Evolutionary conservation across 2,888 invertebrate genomes (phyloP).

Genomic region (Drosophila lutescens): DNA sequence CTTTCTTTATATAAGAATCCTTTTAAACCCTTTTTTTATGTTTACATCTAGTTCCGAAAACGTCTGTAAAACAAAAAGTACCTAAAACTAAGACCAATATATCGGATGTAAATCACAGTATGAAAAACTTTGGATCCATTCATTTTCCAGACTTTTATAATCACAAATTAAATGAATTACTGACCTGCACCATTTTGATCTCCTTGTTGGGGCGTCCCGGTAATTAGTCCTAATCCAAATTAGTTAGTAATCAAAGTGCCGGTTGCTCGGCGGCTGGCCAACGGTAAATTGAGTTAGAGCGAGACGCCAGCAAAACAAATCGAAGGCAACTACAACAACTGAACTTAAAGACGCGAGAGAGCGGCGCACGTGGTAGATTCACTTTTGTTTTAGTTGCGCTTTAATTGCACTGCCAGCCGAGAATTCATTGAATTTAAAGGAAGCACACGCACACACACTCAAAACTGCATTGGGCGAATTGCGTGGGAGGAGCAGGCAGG

Average conservation of each 20-base stretch:
- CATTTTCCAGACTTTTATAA: too few relatives aligned
- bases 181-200: conserved; percentile 79
- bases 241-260: conserved; percentile 27
- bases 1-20: too few relatives aligned
- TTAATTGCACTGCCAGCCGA: conserved; percentile 18
- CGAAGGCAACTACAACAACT: conserved; percentile 39
- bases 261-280: conserved; percentile 32
- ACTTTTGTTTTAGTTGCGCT: conserved; percentile 62
- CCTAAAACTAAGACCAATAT: too few relatives aligned
- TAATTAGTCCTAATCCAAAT: conserved; percentile 50
- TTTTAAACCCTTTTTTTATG: too few relatives aligned
- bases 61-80: too few relatives aligned
- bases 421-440: conserved; percentile 38
- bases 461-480: conserved; percentile 1
- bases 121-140: too few relatives aligned
- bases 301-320: conserved; percentile 51
- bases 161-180: conserved; percentile 27
- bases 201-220: conserved; percentile 32
- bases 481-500: conserved; percentile 5
- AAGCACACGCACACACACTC: conserved; percentile 17
- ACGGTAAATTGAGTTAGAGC: conserved; percentile 11
- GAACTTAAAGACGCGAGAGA: conserved; percentile 29
- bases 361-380: conserved; percentile 68
- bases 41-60: too few relatives aligned
- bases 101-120: too few relatives aligned